A percentile compares a stretch with the other conserved stretches of the same genome.
phyloP scores from a whole-genome alignment of 2,113 vertebrate species.

The Ovis canadensis region DNA sequence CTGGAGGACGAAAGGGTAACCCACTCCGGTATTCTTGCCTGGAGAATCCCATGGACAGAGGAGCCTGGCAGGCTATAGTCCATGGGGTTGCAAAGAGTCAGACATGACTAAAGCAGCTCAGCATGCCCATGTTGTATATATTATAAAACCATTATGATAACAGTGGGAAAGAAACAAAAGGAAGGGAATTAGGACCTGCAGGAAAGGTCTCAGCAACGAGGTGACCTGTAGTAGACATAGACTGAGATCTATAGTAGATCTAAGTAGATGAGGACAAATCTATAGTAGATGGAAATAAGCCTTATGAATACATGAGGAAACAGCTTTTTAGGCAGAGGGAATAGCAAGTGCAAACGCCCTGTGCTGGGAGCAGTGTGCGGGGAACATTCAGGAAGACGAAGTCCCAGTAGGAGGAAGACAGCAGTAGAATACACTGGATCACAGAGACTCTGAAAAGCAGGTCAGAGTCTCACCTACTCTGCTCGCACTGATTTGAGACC shows the following conservation, averaged over 20 bases:
- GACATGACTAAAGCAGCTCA: neutral
- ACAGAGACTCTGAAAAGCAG: neutral
- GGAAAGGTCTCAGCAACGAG: neutral
- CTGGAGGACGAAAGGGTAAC: neutral
- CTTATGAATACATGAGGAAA: neutral
- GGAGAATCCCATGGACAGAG: neutral
- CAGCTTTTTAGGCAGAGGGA: neutral
- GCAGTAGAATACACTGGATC: accelerated
- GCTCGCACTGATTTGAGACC: neutral
- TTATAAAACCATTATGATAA: neutral
- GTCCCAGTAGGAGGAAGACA: neutral
- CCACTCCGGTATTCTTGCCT: neutral
- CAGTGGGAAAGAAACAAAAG: neutral
- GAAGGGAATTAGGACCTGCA: neutral
- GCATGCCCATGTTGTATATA: neutral
- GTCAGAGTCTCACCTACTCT: neutral
- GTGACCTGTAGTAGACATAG: neutral
- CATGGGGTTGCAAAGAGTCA: neutral
- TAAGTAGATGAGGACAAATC: neutral
- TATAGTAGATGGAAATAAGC: neutral
- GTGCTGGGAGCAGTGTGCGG: neutral
- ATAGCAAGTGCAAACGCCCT: neutral
- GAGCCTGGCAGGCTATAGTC: neutral
- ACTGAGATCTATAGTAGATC: neutral
- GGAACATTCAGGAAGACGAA: neutral